Evolutionary conservation across 2,888 invertebrate genomes (phyloP).

Genomic region (Arctia plantaginis): DNA sequence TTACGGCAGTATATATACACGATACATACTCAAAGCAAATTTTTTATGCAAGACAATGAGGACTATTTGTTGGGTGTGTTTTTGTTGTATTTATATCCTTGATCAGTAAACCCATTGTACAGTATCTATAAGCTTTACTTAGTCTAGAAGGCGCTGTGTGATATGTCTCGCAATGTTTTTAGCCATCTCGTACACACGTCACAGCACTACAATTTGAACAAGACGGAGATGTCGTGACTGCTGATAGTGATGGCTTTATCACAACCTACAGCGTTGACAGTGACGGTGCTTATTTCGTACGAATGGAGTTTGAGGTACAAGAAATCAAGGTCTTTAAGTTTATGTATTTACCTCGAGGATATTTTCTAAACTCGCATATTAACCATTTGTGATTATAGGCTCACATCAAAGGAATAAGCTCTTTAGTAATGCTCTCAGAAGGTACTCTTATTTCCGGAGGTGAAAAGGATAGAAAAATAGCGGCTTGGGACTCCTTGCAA

Average conservation of each 20-base stretch:
- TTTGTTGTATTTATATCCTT: no score
- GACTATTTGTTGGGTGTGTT: no score
- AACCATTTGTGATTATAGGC: conserved; percentile 80
- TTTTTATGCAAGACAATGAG: no score
- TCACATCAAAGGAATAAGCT: conserved; percentile 95
- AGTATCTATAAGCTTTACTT: not conserved
- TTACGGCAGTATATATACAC: no score
- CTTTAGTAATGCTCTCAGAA: conserved; percentile 95
- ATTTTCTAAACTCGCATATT: not conserved
- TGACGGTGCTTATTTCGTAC: conserved; percentile 95
- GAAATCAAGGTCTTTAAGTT: no score
- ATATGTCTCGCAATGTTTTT: conserved; percentile 5
- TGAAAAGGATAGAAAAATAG: conserved; percentile 95
- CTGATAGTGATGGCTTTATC: conserved; percentile 96
- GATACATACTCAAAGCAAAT: no score
- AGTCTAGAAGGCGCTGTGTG: no score
- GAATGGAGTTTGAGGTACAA: conserved; percentile 93
- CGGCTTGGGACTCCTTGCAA: conserved; percentile 96
- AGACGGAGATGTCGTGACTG: conserved; percentile 96
- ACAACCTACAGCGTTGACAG: conserved; percentile 96
- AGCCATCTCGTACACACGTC: conserved; percentile 94
- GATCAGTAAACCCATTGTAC: not conserved
- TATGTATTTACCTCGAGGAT: not conserved
- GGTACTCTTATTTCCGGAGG: conserved; percentile 96
- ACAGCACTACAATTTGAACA: conserved; percentile 96